These are phyloP conservation scores for Stenoptilia bipunctidactyla DNA, from an alignment of 2,888 invertebrate species.

Conservation along the genomic window DNA sequence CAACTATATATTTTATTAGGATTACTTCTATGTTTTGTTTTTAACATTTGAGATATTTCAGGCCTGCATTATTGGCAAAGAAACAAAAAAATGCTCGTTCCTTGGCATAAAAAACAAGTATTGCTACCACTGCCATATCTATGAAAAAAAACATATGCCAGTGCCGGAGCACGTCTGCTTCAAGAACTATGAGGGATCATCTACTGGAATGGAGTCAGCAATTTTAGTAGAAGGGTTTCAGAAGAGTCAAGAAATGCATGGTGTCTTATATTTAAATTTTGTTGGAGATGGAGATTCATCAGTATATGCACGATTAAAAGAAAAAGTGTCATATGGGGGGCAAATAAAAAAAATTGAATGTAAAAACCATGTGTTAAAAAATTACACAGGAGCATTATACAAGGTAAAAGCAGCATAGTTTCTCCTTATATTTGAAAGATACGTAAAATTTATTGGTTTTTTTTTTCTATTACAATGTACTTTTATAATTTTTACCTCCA, in stretches of 20 bases:
- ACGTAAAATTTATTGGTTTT: too few relatives aligned
- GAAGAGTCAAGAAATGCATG: not conserved
- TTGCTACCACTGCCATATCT: not conserved
- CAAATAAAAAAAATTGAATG: too few relatives aligned
- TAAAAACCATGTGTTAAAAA: too few relatives aligned
- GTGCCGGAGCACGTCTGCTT: not conserved
- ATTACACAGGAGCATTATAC: too few relatives aligned
- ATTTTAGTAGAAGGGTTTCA: not conserved
- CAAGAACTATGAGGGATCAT: not conserved
- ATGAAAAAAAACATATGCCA: not conserved
- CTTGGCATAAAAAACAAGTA: not conserved
- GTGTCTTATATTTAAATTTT: not conserved
- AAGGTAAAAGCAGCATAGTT: too few relatives aligned
- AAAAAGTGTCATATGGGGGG: slow-evolving; percentile 9
- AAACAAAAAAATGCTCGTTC: not conserved
- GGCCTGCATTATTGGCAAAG: slow-evolving; percentile 1
- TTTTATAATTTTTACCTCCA: too few relatives aligned
- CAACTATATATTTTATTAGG: not conserved
- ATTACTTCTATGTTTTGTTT: not conserved
- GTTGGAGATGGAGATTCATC: slow-evolving; percentile 6
- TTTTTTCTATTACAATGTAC: too few relatives aligned
- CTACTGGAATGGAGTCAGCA: not conserved
- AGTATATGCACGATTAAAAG: slow-evolving; percentile 6
- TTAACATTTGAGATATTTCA: not conserved
- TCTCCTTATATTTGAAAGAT: too few relatives aligned